Base-by-base conservation (phyloP, 2,888 invertebrate genomes). In the Dermolepida albohirtum region DNA sequence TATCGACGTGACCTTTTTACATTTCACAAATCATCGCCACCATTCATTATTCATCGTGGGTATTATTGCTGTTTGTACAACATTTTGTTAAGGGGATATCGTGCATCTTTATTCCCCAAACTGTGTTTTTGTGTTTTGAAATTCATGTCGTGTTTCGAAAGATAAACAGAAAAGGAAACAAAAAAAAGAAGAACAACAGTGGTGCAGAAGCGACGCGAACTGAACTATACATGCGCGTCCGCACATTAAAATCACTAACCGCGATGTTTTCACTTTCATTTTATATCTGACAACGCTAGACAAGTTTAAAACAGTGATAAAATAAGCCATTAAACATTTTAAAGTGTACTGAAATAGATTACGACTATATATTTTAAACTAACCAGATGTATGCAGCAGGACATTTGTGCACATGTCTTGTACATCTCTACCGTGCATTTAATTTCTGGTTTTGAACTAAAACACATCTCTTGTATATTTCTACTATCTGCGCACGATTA, bases 381-480 rank as follows among this genome's bases (percentile, higher is more conserved):
- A 67, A 69, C 73, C 73, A 73, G 71, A 73, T 73, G 73, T 64
- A 68, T 64, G 66, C 73, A 72, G 65, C 70, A 55, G 73, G 73
- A 65, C 70, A 64, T 34, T 34, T 34, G 34, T 71, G 64, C 59
- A 52, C 34, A 62, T 67, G 55, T 66, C 51, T 52, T 43, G 64
- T 63, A 29, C 50, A 64, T 50, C 40, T 64, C 50, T 10, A 16
- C 40, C 43, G 34, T 34, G 34, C 5, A 34, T 34, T 34, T 34
- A 6, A 10, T 34, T 34, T 34, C 34, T 34, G 6, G 10, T 10
- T 34, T 34, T 6, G 34, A 5, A 34, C 51, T 27, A 8, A 27
- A 22, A 51, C 34, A 22, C 4, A 4, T 4, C 22, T 22, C 4
- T 22, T 22, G 22, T 22, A 22, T 2, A 22, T 22, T 22, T 22